phyloP scores from a whole-genome alignment of 2,888 invertebrate genomes.

The Machimus atricapillus region DNA sequence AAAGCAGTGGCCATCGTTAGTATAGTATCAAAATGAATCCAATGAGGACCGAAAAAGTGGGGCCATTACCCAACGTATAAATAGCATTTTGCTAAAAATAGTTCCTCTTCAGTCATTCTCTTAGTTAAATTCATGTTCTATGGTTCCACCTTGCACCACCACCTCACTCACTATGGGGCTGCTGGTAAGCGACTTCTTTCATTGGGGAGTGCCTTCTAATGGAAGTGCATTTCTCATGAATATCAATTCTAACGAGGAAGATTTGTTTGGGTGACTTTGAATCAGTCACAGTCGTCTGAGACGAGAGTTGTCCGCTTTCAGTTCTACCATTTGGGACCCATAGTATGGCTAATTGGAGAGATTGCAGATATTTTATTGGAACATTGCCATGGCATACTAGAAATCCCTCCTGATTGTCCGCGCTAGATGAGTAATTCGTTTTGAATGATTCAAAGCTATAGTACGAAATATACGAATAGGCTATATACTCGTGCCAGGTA shows the following conservation, averaged over 20 bases:
- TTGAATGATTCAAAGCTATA: background rate
- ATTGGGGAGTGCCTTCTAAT: constrained; percentile 10
- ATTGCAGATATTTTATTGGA: constrained; percentile 32
- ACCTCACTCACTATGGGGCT: background rate
- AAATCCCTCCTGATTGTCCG: constrained; percentile 7
- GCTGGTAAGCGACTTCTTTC: background rate
- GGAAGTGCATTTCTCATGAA: constrained; percentile 32
- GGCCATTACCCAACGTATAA: constrained; percentile 33
- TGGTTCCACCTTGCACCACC: background rate
- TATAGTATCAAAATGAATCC: background rate
- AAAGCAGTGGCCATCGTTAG: background rate
- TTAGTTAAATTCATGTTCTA: background rate
- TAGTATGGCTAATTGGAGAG: constrained; percentile 31
- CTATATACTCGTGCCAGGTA: background rate
- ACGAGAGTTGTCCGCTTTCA: background rate
- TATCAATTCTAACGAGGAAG: constrained; percentile 30
- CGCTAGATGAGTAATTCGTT: constrained; percentile 6
- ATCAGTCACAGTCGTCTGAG: constrained; percentile 5
- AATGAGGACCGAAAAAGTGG: constrained; percentile 5
- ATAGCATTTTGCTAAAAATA: constrained; percentile 28
- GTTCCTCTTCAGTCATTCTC: background rate
- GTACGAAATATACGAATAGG: background rate
- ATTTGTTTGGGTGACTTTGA: constrained; percentile 26
- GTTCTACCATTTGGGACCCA: background rate
- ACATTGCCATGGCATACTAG: background rate